These are phyloP conservation scores for Neolamprologus caudopunctatus DNA, from an alignment of 2,113 vertebrate genomes.

Conservation along the genomic window DNA sequence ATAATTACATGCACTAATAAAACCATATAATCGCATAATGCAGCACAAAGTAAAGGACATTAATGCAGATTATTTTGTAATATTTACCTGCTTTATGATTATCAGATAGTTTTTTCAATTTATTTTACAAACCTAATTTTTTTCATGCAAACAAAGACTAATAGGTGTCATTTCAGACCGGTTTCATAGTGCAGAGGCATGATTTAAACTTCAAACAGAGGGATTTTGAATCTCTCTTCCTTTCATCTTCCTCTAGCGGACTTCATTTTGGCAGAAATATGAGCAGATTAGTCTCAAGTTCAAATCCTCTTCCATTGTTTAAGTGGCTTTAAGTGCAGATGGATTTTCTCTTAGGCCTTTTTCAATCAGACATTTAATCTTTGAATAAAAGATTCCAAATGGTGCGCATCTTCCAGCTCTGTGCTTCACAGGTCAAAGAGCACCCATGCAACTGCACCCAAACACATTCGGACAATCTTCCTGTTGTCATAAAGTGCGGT, in stretches of 20 bases:
- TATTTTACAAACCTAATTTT: not conserved
- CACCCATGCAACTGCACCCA: not conserved
- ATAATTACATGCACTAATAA: not conserved
- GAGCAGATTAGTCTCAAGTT: conserved; percentile 17
- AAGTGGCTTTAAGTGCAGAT: not conserved
- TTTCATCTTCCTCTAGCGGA: not conserved
- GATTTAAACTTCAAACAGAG: conserved; percentile 7
- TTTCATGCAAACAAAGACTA: not conserved
- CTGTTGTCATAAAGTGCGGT: not conserved
- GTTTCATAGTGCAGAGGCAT: not conserved
- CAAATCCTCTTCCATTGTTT: conserved; percentile 6
- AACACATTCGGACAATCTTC: not conserved
- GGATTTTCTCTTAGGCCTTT: not conserved
- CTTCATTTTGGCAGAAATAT: not conserved
- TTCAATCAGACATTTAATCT: not conserved
- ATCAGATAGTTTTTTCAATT: not conserved
- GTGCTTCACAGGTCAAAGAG: not conserved
- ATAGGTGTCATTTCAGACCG: not conserved
- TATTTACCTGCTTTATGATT: not conserved
- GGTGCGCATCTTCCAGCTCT: not conserved
- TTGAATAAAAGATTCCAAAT: not conserved
- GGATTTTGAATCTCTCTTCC: not conserved
- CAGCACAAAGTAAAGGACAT: not conserved
- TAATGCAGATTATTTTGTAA: not conserved
- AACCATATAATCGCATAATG: not conserved